Conservation (phyloP, 2,888 invertebrate genomes). For the Drosophila tanythrix region DNA sequence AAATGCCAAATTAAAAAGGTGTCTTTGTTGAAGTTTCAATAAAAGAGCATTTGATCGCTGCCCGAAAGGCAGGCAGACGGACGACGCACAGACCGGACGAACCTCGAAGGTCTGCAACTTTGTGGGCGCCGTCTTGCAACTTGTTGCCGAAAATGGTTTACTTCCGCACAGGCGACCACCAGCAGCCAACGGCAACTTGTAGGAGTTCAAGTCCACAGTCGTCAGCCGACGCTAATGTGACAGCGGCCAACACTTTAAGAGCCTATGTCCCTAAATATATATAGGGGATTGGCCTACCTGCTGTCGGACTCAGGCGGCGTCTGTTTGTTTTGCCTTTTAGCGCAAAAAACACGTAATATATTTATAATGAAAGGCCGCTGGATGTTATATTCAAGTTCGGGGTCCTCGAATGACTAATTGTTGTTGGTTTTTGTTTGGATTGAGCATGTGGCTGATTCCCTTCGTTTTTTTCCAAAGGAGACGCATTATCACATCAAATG, state of each 20-base stretch:
- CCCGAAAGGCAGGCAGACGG: constrained; percentile 4
- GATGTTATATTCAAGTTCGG: constrained; percentile 18
- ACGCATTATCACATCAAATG: constrained; percentile 52
- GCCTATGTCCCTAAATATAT: constrained; percentile 26
- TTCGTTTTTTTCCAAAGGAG: constrained; percentile 13
- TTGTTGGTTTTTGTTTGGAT: constrained; percentile 64
- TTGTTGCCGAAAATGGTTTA: constrained; percentile 71
- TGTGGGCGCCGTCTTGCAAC: constrained; percentile 74
- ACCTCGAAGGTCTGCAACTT: constrained; percentile 61
- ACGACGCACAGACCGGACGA: constrained; percentile 2
- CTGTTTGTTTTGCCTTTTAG: constrained; percentile 72
- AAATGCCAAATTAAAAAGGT: constrained; percentile 76
- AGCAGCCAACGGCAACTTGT: constrained; percentile 48
- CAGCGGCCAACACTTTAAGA: constrained; percentile 75
- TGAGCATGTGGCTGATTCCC: constrained; percentile 56
- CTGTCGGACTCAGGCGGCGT: constrained; percentile 54
- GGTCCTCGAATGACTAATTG: constrained; percentile 50
- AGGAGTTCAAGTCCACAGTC: constrained; percentile 53
- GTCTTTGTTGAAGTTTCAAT: constrained; percentile 72
- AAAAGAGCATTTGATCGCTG: constrained; percentile 72
- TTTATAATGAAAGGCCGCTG: constrained; percentile 75
- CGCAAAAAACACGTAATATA: constrained; percentile 70
- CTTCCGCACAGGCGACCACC: constrained; percentile 66
- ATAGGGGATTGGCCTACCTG: constrained; percentile 53
- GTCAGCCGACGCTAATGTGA: constrained; percentile 66